phyloP scores from a whole-genome alignment of 2,888 invertebrate species.

The Acholoe squamosa region DNA sequence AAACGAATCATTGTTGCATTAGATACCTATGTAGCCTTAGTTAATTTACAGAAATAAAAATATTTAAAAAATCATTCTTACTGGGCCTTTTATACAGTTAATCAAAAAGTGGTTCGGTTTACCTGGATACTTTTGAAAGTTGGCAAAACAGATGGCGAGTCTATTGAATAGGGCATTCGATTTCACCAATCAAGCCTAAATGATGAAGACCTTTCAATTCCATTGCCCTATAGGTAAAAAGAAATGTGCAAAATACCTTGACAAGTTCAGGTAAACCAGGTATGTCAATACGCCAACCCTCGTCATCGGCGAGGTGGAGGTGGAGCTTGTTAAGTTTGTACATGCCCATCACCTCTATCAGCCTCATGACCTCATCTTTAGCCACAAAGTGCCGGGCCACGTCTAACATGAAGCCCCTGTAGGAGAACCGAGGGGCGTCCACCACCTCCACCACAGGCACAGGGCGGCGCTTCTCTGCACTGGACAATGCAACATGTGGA shows the following conservation, averaged over 20 bases:
- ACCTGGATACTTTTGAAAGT: no score
- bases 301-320: conserved; percentile 81
- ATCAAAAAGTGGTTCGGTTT: no score
- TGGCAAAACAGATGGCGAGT: no score
- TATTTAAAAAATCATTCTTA: no score
- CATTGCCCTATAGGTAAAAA: no score
- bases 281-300: conserved; percentile 81
- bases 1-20: no score
- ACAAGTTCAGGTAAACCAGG: conserved; percentile 80
- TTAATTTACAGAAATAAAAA: no score
- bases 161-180: no score
- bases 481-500: conserved; percentile 62
- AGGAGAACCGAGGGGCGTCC: conserved; percentile 77
- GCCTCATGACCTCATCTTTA: conserved; percentile 63
- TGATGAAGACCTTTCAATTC: no score
- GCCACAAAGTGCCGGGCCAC: conserved; percentile 79
- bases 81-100: no score
- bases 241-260: conserved; percentile 73
- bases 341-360: conserved; percentile 79
- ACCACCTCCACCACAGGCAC: conserved; percentile 65
- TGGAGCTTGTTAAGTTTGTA: conserved; percentile 82
- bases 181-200: no score
- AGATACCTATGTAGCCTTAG: no score
- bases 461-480: background rate
- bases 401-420: conserved; percentile 80